These are phyloP conservation scores for Sinosuthora webbiana DNA, from an alignment of 2,113 vertebrate species.

Conservation along the genomic window DNA sequence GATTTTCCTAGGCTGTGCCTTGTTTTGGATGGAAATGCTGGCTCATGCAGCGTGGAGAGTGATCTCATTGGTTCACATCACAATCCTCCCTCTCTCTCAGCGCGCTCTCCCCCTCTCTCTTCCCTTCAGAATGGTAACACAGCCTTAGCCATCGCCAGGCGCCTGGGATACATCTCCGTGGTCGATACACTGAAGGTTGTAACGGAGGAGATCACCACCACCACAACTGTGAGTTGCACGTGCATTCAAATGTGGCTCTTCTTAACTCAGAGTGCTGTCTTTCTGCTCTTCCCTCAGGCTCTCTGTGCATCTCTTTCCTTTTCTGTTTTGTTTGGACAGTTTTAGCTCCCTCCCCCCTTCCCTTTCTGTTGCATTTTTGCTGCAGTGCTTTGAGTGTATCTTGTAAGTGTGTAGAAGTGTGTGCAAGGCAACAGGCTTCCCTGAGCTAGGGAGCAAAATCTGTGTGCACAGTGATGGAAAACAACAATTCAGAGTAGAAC, in stretches of 20 bases:
- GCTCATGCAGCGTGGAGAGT: slow-evolving; percentile 66
- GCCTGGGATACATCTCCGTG: slow-evolving; percentile 97
- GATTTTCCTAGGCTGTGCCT: slow-evolving; percentile 75
- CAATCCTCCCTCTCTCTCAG: slow-evolving; percentile 63
- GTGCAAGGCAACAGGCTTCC: neutral
- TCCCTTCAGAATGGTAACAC: slow-evolving; percentile 93
- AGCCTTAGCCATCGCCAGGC: slow-evolving; percentile 92
- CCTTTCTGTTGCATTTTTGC: neutral
- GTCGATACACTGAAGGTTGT: slow-evolving; percentile 97
- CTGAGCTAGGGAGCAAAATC: neutral
- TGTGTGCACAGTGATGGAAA: neutral
- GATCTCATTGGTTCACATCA: slow-evolving; percentile 73
- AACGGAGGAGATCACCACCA: slow-evolving; percentile 93
- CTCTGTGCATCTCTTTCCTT: neutral
- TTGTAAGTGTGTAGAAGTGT: neutral
- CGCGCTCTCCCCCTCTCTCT: neutral
- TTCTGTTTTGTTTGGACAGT: neutral
- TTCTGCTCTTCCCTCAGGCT: neutral
- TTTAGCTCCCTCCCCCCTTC: neutral
- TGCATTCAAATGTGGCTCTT: neutral
- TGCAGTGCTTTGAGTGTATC: neutral
- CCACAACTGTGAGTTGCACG: slow-evolving; percentile 85
- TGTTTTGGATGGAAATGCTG: slow-evolving; percentile 82
- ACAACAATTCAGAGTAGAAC: neutral
- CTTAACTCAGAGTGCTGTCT: neutral